Conservation (phyloP, 1,140 invertebrate species). For the Sitophilus oryzae region DNA sequence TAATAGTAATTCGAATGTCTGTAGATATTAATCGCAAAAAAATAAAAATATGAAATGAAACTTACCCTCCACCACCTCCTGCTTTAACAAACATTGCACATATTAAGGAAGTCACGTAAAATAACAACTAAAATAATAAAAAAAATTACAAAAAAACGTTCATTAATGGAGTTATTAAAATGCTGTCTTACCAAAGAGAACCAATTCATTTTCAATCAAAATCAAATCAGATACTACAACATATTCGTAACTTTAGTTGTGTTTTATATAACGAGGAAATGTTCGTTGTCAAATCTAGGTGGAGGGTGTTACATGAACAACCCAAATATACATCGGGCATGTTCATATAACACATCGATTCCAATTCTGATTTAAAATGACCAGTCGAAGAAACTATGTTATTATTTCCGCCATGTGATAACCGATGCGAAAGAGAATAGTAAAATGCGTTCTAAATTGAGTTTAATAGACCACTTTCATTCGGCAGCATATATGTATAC, state of each 20-base stretch:
- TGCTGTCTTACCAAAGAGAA: constrained; percentile 11
- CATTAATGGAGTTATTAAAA: not conserved
- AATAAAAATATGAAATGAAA: not conserved
- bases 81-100: constrained; percentile 8
- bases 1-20: too few relatives aligned
- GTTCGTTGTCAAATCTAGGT: not conserved
- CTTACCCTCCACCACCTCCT: constrained; percentile 20
- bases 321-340: not conserved
- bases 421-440: too few relatives aligned
- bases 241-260: too few relatives aligned
- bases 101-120: constrained; percentile 6
- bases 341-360: constrained; percentile 1
- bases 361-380: too few relatives aligned
- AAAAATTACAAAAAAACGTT: not conserved
- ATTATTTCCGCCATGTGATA: too few relatives aligned
- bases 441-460: too few relatives aligned
- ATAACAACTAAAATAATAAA: constrained; percentile 19
- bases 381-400: too few relatives aligned
- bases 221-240: too few relatives aligned
- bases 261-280: not conserved
- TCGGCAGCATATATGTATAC: too few relatives aligned
- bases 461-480: too few relatives aligned
- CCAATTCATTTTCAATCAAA: constrained; percentile 12
- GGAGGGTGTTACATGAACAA: not conserved
- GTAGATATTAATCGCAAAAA: constrained; percentile 1